Evolutionary conservation across 2,888 invertebrate genomes (phyloP).

Genomic region (Diaperis boleti): DNA sequence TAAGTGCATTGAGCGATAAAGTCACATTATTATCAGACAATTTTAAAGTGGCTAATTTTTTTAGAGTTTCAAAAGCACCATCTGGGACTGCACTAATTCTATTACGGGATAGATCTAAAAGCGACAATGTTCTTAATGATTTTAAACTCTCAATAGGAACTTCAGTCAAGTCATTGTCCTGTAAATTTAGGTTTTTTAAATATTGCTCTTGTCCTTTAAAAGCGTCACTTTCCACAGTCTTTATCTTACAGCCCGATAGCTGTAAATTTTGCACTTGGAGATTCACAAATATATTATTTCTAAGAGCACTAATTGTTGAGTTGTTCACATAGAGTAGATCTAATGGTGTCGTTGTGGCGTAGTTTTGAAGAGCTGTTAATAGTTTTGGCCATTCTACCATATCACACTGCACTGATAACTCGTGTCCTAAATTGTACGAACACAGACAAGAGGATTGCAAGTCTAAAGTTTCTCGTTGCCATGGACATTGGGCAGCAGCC

Average conservation of each 20-base stretch:
- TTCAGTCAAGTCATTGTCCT: slow-evolving; percentile 84
- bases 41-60: slow-evolving; percentile 83
- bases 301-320: slow-evolving; percentile 79
- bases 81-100: slow-evolving; percentile 79
- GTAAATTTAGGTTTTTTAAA: slow-evolving; percentile 86
- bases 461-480: slow-evolving; percentile 80
- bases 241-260: slow-evolving; percentile 85
- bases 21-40: slow-evolving; percentile 90
- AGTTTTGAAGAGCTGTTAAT: slow-evolving; percentile 79
- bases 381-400: slow-evolving; percentile 85
- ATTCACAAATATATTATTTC: slow-evolving; percentile 76
- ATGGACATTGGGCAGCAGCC: slow-evolving; percentile 81
- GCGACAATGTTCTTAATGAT: slow-evolving; percentile 76
- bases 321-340: slow-evolving; percentile 92
- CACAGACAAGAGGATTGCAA: slow-evolving; percentile 89
- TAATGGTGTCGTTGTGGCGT: slow-evolving; percentile 76
- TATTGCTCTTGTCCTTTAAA: slow-evolving; percentile 86
- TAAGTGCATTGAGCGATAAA: slow-evolving; percentile 76
- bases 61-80: slow-evolving; percentile 79
- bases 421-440: slow-evolving; percentile 86
- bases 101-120: slow-evolving; percentile 89
- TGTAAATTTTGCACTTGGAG: slow-evolving; percentile 85
- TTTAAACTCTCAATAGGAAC: slow-evolving; percentile 82
- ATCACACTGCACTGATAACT: slow-evolving; percentile 91
- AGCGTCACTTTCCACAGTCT: slow-evolving; percentile 77